Percentiles rank a stretch among this genome's conserved stretches.
Conservation (phyloP, 2,113 vertebrate genomes). For the Pampusana beccarii region DNA sequence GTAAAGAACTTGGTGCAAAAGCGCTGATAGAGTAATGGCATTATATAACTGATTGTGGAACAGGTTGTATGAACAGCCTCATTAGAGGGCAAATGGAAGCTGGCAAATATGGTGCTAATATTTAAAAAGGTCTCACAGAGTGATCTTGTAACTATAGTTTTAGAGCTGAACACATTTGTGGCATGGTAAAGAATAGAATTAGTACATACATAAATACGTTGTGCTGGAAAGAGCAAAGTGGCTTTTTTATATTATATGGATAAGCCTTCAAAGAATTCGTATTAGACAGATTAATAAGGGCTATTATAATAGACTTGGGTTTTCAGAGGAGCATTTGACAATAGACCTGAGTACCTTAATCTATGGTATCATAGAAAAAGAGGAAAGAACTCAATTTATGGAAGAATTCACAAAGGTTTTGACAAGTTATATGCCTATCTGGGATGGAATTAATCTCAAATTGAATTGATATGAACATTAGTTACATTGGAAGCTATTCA, state of each 20-base stretch:
- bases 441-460: neutral
- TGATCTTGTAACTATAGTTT: neutral
- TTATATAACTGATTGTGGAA: neutral
- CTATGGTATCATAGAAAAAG: neutral
- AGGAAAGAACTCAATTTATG: neutral
- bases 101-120: neutral
- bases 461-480: neutral
- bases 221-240: neutral
- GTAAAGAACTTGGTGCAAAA: neutral
- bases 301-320: neutral
- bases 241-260: neutral
- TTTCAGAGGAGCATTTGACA: neutral
- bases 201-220: neutral
- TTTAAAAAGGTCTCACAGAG: neutral
- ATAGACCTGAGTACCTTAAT: neutral
- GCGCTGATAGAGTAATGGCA: neutral
- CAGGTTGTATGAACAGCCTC: neutral
- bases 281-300: neutral
- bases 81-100: neutral
- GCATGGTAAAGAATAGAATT: neutral
- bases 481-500: neutral
- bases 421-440: neutral
- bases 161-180: neutral
- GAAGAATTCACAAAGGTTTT: neutral
- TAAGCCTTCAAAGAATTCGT: neutral